Conservation (phyloP, 1,140 invertebrate species). For the Macrobrachium rosenbergii region DNA sequence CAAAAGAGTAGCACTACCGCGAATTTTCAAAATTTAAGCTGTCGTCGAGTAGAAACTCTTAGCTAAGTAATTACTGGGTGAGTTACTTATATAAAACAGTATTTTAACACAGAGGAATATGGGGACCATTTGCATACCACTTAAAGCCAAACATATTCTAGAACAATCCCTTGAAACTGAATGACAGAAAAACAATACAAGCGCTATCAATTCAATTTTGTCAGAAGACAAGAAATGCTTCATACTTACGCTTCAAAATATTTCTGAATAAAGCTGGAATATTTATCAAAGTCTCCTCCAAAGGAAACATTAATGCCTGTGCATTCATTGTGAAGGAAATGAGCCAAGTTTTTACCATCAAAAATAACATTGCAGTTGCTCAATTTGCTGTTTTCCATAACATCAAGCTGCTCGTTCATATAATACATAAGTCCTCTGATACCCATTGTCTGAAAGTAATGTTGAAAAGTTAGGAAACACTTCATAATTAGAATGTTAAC, state of each 20-base stretch:
- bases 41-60: too few species aligned
- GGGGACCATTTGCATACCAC: too few species aligned
- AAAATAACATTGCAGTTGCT: conserved; percentile 40
- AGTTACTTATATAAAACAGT: too few species aligned
- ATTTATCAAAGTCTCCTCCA: conserved; percentile 56
- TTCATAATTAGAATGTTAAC: too few species aligned
- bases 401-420: conserved; percentile 27
- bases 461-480: not conserved
- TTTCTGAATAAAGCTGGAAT: conserved; percentile 39
- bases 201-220: not conserved
- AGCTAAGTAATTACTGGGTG: too few species aligned
- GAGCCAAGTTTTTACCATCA: conserved; percentile 54
- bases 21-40: too few species aligned
- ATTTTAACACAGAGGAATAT: too few species aligned
- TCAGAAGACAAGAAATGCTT: not conserved
- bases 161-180: too few species aligned
- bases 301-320: conserved; percentile 45
- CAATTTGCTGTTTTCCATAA: conserved; percentile 30
- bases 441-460: conserved; percentile 44
- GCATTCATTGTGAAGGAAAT: conserved; percentile 43
- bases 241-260: conserved; percentile 26
- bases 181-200: too few species aligned
- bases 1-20: too few species aligned
- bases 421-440: conserved; percentile 36
- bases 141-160: too few species aligned